These are phyloP conservation scores for Sesia bembeciformis DNA, from an alignment of 2,888 invertebrate species.

Conservation along the genomic window DNA sequence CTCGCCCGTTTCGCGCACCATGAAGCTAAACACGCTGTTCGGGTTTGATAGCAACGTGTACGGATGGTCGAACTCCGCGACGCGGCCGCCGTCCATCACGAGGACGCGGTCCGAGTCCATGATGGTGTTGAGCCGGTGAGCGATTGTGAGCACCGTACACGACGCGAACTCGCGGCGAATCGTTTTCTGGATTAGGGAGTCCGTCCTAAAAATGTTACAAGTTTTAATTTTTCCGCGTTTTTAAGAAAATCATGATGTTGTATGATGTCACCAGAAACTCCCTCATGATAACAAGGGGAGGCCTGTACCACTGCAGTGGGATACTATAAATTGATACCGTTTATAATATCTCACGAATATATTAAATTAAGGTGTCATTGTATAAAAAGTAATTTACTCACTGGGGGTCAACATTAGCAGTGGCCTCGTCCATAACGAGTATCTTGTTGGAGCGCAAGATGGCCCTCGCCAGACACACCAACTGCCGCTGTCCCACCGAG, in stretches of 20 bases:
- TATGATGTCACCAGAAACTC: no score
- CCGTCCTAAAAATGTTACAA: conserved; percentile 51
- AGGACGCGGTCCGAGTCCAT: conserved; percentile 92
- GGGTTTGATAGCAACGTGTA: conserved; percentile 74
- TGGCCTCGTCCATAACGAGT: conserved; percentile 77
- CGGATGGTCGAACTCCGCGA: conserved; percentile 82
- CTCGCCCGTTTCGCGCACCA: conserved; percentile 80
- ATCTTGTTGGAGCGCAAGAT: conserved; percentile 82
- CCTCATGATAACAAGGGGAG: no score
- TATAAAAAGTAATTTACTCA: conserved; percentile 40
- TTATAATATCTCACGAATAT: background rate
- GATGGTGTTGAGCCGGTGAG: conserved; percentile 91
- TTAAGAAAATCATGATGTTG: no score
- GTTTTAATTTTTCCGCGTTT: no score
- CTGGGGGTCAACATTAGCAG: conserved; percentile 75
- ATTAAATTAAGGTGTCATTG: background rate
- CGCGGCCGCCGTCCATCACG: conserved; percentile 86
- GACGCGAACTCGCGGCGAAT: conserved; percentile 83
- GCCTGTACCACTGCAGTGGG: no score
- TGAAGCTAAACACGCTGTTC: conserved; percentile 75
- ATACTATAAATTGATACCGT: no score
- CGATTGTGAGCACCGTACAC: conserved; percentile 92
- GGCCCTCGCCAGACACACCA: conserved; percentile 86
- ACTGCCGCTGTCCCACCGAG: conserved; percentile 87
- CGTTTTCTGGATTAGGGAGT: conserved; percentile 86